phyloP scores from a whole-genome alignment of 2,888 invertebrate species.

The Apodemia hepburni region DNA sequence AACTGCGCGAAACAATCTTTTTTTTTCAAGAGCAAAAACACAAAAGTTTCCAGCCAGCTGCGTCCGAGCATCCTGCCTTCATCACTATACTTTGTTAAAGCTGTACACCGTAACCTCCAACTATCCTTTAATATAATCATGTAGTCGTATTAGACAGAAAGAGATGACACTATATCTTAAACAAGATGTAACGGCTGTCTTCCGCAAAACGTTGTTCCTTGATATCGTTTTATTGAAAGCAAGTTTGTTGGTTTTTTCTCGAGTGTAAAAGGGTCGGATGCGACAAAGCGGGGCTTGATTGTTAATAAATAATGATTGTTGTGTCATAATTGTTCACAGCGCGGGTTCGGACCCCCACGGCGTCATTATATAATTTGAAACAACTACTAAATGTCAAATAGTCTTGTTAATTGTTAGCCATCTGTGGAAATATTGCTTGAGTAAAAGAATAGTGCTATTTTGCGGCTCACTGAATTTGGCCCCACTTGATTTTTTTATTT shows the following conservation, averaged over 20 bases:
- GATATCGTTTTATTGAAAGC: conserved; percentile 47
- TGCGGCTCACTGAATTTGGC: no score
- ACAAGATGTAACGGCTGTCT: conserved; percentile 64
- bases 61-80: conserved; percentile 75
- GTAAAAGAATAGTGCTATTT: not conserved
- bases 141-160: conserved; percentile 35
- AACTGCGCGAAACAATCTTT: conserved; percentile 71
- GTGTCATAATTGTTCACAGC: conserved; percentile 35
- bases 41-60: conserved; percentile 74
- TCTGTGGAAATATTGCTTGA: not conserved
- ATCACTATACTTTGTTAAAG: conserved; percentile 46
- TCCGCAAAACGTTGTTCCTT: conserved; percentile 58
- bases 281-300: conserved; percentile 47
- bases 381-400: conserved; percentile 26
- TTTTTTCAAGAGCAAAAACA: conserved; percentile 57
- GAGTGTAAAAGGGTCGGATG: conserved; percentile 42
- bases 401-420: conserved; percentile 4
- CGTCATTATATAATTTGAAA: conserved; percentile 26
- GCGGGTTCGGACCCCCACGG: conserved; percentile 22
- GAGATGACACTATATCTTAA: conserved; percentile 45
- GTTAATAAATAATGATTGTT: conserved; percentile 62
- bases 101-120: conserved; percentile 56
- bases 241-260: conserved; percentile 52
- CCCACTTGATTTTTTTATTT: no score
- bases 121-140: conserved; percentile 48